Evolutionary conservation across 2,888 invertebrate genomes (phyloP), one percentile per base, ranked within the genome.

Genomic region (Penaeus monodon): DNA sequence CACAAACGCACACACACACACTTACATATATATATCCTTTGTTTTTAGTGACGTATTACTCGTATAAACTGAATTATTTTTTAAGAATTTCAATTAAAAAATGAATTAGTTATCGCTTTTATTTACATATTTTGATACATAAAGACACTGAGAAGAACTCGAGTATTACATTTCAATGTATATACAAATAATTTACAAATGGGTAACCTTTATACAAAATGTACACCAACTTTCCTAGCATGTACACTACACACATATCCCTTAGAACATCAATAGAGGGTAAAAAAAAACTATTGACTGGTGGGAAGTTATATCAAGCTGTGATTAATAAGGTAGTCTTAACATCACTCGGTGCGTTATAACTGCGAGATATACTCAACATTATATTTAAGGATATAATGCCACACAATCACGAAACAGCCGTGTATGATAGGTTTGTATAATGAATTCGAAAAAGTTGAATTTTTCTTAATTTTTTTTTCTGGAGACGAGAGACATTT

Each of bases 131-230:
- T 81, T 81, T 81, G 65, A 81, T 81, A 81, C 80, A 68, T 65
- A 68, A 49, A 81, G 33, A 81, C 66, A 81, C 33, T 44, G 33
- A 81, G 81, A 81, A 44, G 65, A 81, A 66, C n/a, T 65, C 49
- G 68, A 81, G 65, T 27, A 81, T 68, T 66, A 81, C 81, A 80
- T 24, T 66, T 68, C 65, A 12, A 57, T 57, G 44, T 85, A 85
- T 85, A 17, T 85, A 85, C 85, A 85, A 76, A 81, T 85, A 80
- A 81, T 81, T 81, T 85, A 85, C 85, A 85, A 85, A 85, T 63
- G n/a, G 65, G 33, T 80, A 29, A 38, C n/a, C 81, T 81, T 81
- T 81, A 66, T 81, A 81, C 81, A 81, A 77, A 81, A 68, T 81
- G 68, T 81, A 81, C 81, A 81, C n/a, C n/a, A 44, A 81, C 79